Conservation (phyloP, 1,140 invertebrate genomes). For the Formica exsecta region DNA sequence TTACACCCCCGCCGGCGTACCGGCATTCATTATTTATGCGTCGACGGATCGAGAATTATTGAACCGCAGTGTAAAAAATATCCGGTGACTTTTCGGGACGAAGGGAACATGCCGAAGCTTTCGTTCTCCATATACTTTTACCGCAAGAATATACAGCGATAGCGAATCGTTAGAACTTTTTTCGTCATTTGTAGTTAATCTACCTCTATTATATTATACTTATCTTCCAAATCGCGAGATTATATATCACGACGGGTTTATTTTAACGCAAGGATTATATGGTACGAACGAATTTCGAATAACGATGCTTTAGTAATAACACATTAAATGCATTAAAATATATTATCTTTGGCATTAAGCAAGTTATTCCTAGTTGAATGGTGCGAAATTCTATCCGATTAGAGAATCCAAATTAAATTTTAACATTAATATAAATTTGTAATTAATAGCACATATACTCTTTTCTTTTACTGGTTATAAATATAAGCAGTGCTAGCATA, state of each 20-base stretch:
- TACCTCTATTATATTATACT: slow-evolving; percentile 6
- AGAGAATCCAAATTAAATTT: background rate
- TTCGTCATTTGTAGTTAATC: background rate
- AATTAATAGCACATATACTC: background rate
- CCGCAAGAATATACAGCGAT: slow-evolving; percentile 12
- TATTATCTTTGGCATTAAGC: background rate
- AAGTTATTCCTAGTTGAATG: background rate
- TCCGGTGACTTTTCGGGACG: slow-evolving; percentile 18
- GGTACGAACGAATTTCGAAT: slow-evolving; percentile 11
- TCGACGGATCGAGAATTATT: slow-evolving; percentile 75
- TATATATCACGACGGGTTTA: background rate
- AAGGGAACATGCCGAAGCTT: background rate
- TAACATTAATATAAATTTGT: background rate
- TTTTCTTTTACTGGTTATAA: background rate
- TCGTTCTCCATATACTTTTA: slow-evolving; percentile 48
- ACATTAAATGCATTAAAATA: slow-evolving; percentile 22
- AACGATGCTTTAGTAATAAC: slow-evolving; percentile 1
- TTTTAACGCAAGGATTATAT: background rate
- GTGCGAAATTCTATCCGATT: background rate
- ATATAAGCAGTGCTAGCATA: background rate
- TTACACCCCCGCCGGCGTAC: slow-evolving; percentile 66
- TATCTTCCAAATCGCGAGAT: background rate
- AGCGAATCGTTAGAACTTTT: slow-evolving; percentile 7
- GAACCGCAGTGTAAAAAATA: slow-evolving; percentile 71
- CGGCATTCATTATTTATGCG: slow-evolving; percentile 77